These are phyloP conservation scores for Tangachromis dhanisi DNA, from an alignment of 2,113 vertebrate species.

Conservation along the genomic window DNA sequence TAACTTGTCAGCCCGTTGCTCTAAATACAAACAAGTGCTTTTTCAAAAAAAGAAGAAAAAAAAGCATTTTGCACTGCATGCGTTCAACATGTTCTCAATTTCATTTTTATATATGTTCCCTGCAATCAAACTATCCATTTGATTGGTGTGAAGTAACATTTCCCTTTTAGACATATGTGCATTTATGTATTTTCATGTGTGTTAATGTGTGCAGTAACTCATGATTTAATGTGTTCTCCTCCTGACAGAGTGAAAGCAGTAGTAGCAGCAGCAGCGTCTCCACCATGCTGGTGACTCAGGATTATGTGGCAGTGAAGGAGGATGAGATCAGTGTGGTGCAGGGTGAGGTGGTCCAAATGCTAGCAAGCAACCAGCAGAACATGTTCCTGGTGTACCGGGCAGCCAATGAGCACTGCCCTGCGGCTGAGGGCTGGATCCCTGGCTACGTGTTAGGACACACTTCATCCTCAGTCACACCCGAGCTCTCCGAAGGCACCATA, in stretches of 20 bases:
- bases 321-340: constrained; percentile 98
- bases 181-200: neutral
- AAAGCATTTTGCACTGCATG: constrained; percentile 32
- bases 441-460: constrained; percentile 97
- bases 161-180: neutral
- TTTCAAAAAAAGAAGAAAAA: neutral
- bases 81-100: neutral
- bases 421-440: constrained; percentile 99
- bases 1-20: neutral
- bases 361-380: constrained; percentile 99
- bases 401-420: constrained; percentile 93
- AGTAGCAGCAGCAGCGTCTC: constrained; percentile 97
- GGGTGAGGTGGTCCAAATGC: constrained; percentile 98
- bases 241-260: constrained; percentile 96
- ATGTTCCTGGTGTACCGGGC: constrained; percentile 99
- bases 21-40: neutral
- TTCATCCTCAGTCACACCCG: constrained; percentile 82
- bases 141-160: constrained; percentile 25
- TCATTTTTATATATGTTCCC: neutral
- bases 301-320: constrained; percentile 99
- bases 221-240: neutral
- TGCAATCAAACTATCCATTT: constrained; percentile 40
- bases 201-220: neutral
- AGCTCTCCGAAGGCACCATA: constrained; percentile 91
- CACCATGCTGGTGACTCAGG: constrained; percentile 99